Evolutionary conservation across 2,113 vertebrate genomes (phyloP), one percentile per base, ranked within the genome.

Genomic region (Podarcis muralis): DNA sequence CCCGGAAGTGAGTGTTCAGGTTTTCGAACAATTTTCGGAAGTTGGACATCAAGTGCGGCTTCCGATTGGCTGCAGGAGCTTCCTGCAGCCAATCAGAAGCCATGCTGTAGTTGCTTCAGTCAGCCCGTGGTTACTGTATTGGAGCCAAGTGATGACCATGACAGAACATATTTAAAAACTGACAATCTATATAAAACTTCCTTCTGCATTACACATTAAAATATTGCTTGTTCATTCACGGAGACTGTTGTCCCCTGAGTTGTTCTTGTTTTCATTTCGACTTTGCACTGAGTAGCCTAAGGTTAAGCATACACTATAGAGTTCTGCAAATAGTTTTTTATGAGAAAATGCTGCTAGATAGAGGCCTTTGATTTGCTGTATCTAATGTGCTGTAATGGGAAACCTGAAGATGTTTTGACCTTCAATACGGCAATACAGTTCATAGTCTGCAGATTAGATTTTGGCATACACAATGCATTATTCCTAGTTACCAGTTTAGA

Each of bases 321-420:
- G 74, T 18, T 1, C n/a, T 90, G 72, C 32, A 15, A 3, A 0
- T 85, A 57, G 20, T 32, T n/a, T 90, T 80, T 74, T 62, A 83
- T 81, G 48, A 78, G 13, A 8, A 5, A 0, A 0, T 88, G 86
- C 32, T 74, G 0, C 68, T 57, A 83, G 66, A 35, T 86, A 91
- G 83, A 71, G 37, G 20, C 30, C 18, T 35, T 2, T 30, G 20
- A 71, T 57, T 69, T 85, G n/a, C 27, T 81, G 77, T 18, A 4
- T 40, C 15, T 7, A 0, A 59, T 75, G 81, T 91, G 68, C 7
- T 43, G 3, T 35, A 62, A 76, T n/a, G 18, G 0, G 0, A 3
- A 18, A 88, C 37, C 53, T 91, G 40, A 43, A 75, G 66, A 27
- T 68, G 5, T 90, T 53, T 76, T 87, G 0, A 0, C 16, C 25